Base-by-base conservation (phyloP, 1,140 invertebrate genomes). In the Drosophila malerkotliana region DNA sequence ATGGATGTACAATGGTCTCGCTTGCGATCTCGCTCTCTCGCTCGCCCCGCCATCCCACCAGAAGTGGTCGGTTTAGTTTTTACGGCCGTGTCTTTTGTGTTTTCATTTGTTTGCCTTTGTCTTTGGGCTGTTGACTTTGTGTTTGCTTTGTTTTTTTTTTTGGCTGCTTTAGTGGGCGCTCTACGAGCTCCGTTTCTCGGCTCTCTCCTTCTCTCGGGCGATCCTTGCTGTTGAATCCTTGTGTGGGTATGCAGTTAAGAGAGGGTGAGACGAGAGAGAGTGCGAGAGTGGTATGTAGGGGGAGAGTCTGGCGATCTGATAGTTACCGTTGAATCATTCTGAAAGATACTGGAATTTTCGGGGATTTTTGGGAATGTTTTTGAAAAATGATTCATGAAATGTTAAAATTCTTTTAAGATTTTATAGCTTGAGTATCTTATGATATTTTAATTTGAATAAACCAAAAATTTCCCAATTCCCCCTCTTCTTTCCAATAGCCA, bases 11-110 rank as follows among this genome's bases (percentile, higher is more conserved):
- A 68, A 68, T 28, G 6, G 5, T 28, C 26, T 28, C 6, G 5
- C 63, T 62, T 39, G 30, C 41, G 32, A 41, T 74, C 68, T 56
- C 53, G 26, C 28, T 39, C 30, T 30, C 21, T 64, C 53, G 49
- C 47, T 39, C 10, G 26, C 15, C 18, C 45, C 3, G 39, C 14
- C 41, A 44, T 44, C 66, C 30, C 66, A 34, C 62, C 62, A 44
- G 53, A 74, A 74, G 71, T 74, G 48, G 72, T 74, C 60, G 71
- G 72, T 74, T 74, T 18, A 66, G 72, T 75, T 75, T 75, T 75
- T 75, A 74, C 71, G 58, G 63, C 60, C 45, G 32, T 72, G 34
- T 62, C 49, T 72, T 47, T 49, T 68, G 34, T 59, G 45, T 72
- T 73, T 74, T 51, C 71, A 48, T 69, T 56, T 69, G 53, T 73